Evolutionary conservation across 2,888 invertebrate genomes (phyloP).

Genomic region (Agrochola lota): DNA sequence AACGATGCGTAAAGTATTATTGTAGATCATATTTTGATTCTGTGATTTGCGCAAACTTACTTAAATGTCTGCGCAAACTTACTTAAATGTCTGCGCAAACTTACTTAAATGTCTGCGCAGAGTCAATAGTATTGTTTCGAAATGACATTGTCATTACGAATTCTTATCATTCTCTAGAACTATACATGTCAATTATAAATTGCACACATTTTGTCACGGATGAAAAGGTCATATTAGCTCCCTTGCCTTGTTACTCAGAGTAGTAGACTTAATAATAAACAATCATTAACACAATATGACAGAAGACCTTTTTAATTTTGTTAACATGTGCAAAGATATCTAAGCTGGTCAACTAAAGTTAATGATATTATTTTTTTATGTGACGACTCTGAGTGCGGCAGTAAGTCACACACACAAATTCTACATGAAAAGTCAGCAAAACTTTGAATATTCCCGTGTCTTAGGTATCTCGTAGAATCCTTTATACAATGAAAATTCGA

Average conservation of each 20-base stretch:
- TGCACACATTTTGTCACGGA: not conserved
- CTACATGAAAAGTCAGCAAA: not conserved
- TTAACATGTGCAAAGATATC: not conserved
- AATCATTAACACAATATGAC: not conserved
- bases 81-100: not conserved
- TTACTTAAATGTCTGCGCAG: not conserved
- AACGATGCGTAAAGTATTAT: not conserved
- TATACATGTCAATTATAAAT: not conserved
- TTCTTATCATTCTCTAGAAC: not conserved
- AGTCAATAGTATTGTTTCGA: not conserved
- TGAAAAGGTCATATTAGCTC: not conserved
- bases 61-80: not conserved
- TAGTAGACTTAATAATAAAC: not conserved
- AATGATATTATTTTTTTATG: not conserved
- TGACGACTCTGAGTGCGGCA: not conserved
- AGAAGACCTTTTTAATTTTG: not conserved
- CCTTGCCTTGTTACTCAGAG: not conserved
- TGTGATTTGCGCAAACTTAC: not conserved
- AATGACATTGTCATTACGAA: not conserved
- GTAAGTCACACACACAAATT: not conserved
- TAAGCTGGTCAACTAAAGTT: not conserved
- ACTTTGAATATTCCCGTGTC: not conserved
- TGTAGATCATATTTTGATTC: not conserved
- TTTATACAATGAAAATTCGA: not conserved
- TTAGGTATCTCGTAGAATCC: not conserved